Base-by-base conservation (phyloP, 2,888 invertebrate species). In the Epirrhoe alternata region DNA sequence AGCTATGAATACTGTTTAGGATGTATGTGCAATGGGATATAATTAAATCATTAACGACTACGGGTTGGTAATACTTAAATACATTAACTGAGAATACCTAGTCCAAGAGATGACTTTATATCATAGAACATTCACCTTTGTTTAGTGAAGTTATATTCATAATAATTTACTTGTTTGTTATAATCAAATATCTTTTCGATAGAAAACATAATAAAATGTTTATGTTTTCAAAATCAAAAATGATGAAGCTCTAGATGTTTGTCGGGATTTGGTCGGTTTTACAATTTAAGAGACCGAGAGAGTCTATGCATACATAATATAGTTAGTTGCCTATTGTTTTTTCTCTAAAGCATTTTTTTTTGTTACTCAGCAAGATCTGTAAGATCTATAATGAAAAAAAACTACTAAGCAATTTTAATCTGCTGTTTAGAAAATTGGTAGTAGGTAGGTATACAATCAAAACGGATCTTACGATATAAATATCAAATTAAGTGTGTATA, bases 1-100 rank as follows among this genome's bases (percentile, higher is more conserved):
- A 66, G 62, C 79, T 81, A 79, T 74, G 72, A 77, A 78, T 77
- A 77, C 76, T 77, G 77, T 76, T 79, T 70, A 70, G 77, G 71
- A 73, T 74, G 69, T 64, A 70, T 65, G 76, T 78, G 78, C 74
- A 71, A 55, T 61, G 61, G 51, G 42, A 56, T 38, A 42, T 59
- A 50, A 51, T 55, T 55, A 50, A 50, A 55, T 16, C 38, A 55
- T 55, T 61, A 47, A 50, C 17, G 14, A 53, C 60, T 60, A 61
- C 55, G 38, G 49, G 55, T 61, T 61, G 12, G 52, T 53, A 47
- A 42, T 1, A 10, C 7, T 3, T 38, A 38, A 8, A 8, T 38
- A 8, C 8, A 7, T 38, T 3, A 42, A 42, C 12, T 42, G 38
- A 47, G 16, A 47, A 47, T 14, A 42, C n/a, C n/a, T n/a, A n/a